Base-by-base conservation (phyloP, 2,113 vertebrate genomes). In the Hystrix cristata region DNA sequence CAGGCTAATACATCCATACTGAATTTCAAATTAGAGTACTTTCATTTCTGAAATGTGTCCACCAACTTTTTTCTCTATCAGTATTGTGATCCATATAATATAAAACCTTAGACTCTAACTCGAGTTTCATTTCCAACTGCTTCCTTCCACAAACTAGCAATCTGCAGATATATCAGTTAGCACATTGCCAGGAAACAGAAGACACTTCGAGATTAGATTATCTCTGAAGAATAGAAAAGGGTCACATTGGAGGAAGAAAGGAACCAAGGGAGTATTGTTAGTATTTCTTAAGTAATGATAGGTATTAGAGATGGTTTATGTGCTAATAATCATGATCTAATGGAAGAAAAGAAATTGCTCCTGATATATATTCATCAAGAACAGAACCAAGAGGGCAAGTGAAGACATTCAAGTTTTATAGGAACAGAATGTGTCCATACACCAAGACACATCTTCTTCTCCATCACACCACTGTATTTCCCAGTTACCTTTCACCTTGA, bases 41-140 rank as follows among this genome's bases (percentile, higher is more conserved):
- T 88, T 65, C n/a, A 90, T 55, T 65, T 93, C 69, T 79, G 85
- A 88, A 87, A 89, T 43, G 38, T 78, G 11, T 3, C 85, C 69
- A 89, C 60, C 5, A 10, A 15, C 25, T 84, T 84, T 60, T 9
- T 88, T 79, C 43, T 84, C 69, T 53, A 25, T 34, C 14, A 46
- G 65, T 31, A 43, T 53, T 76, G 19, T 84, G 25, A 79, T 5
- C 27, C 18, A n/a, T 79, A 62, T 6, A 76, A 87, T 25, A 55
- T 43, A 92, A 82, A 15, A 87, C 57, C 23, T 38, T 65, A 48
- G 8, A 46, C 38, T 64, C n/a, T 72, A 82, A 74, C 46, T 25
- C 65, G 29, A 74, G 7, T 46, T 65, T 74, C 16, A 74, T 15
- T 71, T 55, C 64, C 46, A 74, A 46, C 15, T 72, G n/a, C 34